phyloP scores from a whole-genome alignment of 2,888 invertebrate genomes.

The Podabrus alpinus region DNA sequence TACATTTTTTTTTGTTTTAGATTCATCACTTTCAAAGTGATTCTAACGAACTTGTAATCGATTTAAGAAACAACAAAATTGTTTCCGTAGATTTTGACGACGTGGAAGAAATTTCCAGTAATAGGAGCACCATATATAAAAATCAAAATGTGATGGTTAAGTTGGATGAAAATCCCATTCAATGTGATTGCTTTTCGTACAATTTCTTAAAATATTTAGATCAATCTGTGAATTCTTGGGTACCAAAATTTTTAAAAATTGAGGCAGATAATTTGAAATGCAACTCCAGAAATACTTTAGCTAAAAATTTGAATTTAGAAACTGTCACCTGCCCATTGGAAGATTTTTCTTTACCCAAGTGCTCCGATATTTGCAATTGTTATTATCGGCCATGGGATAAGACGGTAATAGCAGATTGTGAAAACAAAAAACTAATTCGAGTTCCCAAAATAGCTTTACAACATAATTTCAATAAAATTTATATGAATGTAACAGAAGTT shows the following conservation, averaged over 20 bases:
- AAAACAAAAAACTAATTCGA: constrained; percentile 53
- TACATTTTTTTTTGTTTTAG: not conserved
- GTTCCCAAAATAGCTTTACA: constrained; percentile 49
- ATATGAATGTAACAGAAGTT: constrained; percentile 32
- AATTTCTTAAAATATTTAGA: constrained; percentile 60
- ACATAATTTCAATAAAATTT: constrained; percentile 15
- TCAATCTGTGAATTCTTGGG: constrained; percentile 50
- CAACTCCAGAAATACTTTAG: constrained; percentile 31
- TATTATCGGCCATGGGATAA: constrained; percentile 53
- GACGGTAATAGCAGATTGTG: constrained; percentile 61
- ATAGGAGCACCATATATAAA: not conserved
- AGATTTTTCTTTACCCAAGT: constrained; percentile 44
- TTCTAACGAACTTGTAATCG: constrained; percentile 50
- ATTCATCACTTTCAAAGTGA: not conserved
- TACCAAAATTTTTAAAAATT: constrained; percentile 33
- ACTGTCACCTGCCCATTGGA: constrained; percentile 54
- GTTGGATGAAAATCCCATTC: constrained; percentile 63
- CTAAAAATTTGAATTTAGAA: constrained; percentile 52
- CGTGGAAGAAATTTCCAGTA: constrained; percentile 37
- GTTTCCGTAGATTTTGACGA: constrained; percentile 47
- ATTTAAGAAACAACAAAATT: constrained; percentile 69
- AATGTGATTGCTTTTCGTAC: constrained; percentile 64
- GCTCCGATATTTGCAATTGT: constrained; percentile 53
- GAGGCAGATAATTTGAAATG: constrained; percentile 54
- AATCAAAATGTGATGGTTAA: constrained; percentile 43